These are phyloP conservation scores for Drosophila peninsularis DNA, from an alignment of 2,888 invertebrate genomes.

Conservation along the genomic window DNA sequence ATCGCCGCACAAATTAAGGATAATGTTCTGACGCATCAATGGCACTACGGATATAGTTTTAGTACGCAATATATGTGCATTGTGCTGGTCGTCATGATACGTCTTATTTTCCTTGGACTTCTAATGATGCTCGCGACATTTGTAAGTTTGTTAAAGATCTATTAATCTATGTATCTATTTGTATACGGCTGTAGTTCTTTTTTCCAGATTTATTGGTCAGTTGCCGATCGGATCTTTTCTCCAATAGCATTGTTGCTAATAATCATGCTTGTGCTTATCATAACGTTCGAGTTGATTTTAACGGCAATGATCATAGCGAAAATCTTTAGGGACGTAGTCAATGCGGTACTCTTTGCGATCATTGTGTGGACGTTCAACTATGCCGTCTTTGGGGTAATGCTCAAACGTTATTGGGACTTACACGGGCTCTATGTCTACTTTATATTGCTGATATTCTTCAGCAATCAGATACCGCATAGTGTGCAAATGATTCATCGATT, in stretches of 20 bases:
- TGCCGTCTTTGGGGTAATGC: slow-evolving; percentile 63
- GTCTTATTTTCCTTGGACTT: slow-evolving; percentile 57
- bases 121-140: slow-evolving; percentile 47
- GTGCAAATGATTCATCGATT: slow-evolving; percentile 57
- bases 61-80: slow-evolving; percentile 57
- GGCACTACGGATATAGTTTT: slow-evolving; percentile 71
- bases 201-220: slow-evolving; percentile 49
- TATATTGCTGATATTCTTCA: slow-evolving; percentile 65
- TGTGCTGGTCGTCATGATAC: slow-evolving; percentile 61
- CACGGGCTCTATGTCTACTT: slow-evolving; percentile 45
- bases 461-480: slow-evolving; percentile 65
- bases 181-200: not conserved
- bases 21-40: slow-evolving; percentile 72
- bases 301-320: slow-evolving; percentile 64
- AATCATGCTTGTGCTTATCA: slow-evolving; percentile 50
- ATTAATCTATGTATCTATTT: too few relatives aligned
- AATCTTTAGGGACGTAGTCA: slow-evolving; percentile 45
- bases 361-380: slow-evolving; percentile 71
- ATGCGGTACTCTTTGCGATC: slow-evolving; percentile 61
- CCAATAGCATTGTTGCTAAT: slow-evolving; percentile 23
- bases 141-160: slow-evolving; percentile 42
- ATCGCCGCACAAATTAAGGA: slow-evolving; percentile 64
- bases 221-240: slow-evolving; percentile 11
- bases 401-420: slow-evolving; percentile 54
- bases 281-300: slow-evolving; percentile 61